phyloP scores from a whole-genome alignment of 23 tunicate species.

The Botrylloides violaceus region DNA sequence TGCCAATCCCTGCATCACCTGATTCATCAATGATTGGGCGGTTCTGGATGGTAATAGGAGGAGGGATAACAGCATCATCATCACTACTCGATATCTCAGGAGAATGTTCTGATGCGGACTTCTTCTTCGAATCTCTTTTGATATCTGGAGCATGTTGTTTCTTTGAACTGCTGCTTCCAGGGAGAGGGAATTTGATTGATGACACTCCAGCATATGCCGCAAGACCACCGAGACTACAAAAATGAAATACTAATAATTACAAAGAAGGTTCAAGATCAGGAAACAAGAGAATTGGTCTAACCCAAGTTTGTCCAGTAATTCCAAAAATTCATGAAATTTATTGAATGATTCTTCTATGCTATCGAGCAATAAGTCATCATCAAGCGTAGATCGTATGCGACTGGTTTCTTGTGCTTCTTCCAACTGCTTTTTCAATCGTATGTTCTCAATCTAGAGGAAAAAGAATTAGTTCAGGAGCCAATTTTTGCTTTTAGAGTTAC shows the following conservation, averaged over 20 bases:
- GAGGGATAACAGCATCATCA: conserved; percentile 6
- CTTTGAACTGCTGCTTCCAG: neutral
- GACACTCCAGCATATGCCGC: conserved; percentile 20
- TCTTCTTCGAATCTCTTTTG: neutral
- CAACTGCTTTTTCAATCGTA: conserved; percentile 43
- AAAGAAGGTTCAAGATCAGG: neutral
- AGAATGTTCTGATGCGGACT: neutral
- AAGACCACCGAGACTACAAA: conserved; percentile 16
- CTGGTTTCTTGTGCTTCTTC: conserved; percentile 27
- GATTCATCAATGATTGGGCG: neutral
- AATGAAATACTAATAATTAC: neutral
- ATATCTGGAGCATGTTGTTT: neutral
- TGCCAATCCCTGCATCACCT: neutral
- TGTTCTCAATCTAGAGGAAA: conserved; percentile 56
- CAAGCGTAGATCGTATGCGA: conserved; percentile 46
- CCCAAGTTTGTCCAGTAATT: conserved; percentile 22
- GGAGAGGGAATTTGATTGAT: conserved; percentile 7
- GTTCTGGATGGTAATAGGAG: conserved; percentile 22
- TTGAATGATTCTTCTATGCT: conserved; percentile 80
- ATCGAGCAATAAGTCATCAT: conserved; percentile 65
- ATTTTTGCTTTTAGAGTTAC: neutral
- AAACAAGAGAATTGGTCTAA: neutral
- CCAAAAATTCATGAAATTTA: conserved; percentile 91
- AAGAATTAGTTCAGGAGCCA: neutral
- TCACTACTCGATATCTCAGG: neutral